A percentile compares a stretch with the other conserved stretches of the same genome.
These are phyloP conservation scores for Trypoxylus dichotomus DNA, from an alignment of 1,140 invertebrate genomes.

Conservation along the genomic window DNA sequence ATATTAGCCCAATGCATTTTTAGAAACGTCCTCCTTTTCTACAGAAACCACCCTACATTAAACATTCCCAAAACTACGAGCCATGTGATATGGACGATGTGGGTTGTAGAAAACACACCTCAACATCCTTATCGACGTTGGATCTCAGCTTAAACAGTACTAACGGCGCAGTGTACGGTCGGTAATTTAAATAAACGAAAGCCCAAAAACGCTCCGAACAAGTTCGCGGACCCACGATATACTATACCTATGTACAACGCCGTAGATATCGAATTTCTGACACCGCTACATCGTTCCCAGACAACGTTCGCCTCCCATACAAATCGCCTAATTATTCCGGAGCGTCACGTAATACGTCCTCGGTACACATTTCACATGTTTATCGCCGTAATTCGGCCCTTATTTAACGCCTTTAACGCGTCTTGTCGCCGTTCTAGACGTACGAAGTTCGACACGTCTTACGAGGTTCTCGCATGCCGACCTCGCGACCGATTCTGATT, in stretches of 20 bases:
- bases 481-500: too few relatives aligned
- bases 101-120: not conserved
- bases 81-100: not conserved
- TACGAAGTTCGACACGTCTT: not conserved
- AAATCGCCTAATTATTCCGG: constrained; percentile 18
- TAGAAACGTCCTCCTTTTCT: too few relatives aligned
- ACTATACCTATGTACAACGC: not conserved
- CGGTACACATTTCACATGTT: not conserved
- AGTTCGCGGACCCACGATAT: not conserved
- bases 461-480: too few relatives aligned
- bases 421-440: not conserved
- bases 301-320: not conserved
- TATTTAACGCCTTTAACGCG: not conserved
- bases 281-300: not conserved
- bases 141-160: constrained; percentile 6
- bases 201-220: not conserved
- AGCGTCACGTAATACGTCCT: not conserved
- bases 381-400: not conserved
- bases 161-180: not conserved
- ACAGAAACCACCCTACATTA: not conserved
- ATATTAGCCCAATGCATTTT: too few relatives aligned
- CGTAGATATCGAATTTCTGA: not conserved
- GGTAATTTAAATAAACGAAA: constrained; percentile 20
- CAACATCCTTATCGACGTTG: not conserved
- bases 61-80: not conserved